phyloP scores from a whole-genome alignment of 35 echinoderm and acorn worm genomes.

The Apostichopus californicus region DNA sequence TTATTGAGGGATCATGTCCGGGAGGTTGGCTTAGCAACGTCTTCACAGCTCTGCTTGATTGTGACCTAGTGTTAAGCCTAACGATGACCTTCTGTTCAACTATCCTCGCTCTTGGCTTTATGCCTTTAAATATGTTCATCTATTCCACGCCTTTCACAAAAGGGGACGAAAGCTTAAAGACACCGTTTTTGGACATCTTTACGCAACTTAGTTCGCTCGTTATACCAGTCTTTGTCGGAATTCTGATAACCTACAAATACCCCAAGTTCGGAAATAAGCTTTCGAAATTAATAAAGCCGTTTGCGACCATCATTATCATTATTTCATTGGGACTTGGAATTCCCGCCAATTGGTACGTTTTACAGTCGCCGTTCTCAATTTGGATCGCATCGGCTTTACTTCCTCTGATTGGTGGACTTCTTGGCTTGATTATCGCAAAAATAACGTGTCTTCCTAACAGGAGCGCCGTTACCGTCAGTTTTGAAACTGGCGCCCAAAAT shows the following conservation, averaged over 20 bases:
- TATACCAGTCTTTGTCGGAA: conserved; percentile 61
- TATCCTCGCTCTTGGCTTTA: conserved; percentile 61
- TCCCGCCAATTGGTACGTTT: conserved; percentile 60
- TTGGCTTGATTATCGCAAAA: conserved; percentile 70
- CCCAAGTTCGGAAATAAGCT: conserved; percentile 53
- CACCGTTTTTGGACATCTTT: conserved; percentile 56
- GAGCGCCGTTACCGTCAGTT: conserved; percentile 66
- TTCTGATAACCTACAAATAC: conserved; percentile 54
- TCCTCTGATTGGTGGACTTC: conserved; percentile 53
- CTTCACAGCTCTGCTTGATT: conserved; percentile 68
- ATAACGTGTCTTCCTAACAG: conserved; percentile 62
- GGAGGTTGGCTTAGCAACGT: conserved; percentile 82
- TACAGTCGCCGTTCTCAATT: conserved; percentile 7
- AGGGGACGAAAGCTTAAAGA: conserved; percentile 38
- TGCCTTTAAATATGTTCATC: conserved; percentile 69
- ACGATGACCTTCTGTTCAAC: conserved; percentile 82
- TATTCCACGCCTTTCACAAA: conserved; percentile 60
- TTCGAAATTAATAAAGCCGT: conserved; percentile 57
- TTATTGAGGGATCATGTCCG: conserved; percentile 70
- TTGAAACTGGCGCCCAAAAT: conserved; percentile 91
- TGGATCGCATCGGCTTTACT: conserved; percentile 38
- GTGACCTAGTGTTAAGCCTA: conserved; percentile 73
- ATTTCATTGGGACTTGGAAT: conserved; percentile 32
- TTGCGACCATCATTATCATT: conserved; percentile 36
- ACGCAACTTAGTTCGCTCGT: conserved; percentile 57